Base-by-base conservation (phyloP, 2,797 vertebrate species). In the Loriculus beryllinus region DNA sequence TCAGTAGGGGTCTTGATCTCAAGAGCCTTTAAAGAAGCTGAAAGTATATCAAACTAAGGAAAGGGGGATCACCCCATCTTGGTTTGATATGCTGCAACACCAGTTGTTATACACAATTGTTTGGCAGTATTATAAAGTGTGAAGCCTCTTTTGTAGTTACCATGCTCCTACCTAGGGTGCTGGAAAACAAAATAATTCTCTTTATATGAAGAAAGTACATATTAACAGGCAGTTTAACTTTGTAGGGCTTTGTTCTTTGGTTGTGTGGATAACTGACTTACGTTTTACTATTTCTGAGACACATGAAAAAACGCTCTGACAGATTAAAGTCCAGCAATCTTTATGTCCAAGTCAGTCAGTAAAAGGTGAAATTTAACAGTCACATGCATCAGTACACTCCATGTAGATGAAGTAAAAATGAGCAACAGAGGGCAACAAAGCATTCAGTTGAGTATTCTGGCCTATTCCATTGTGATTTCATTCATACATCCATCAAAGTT, bases 21-120 rank as follows among this genome's bases (percentile, higher is more conserved):
- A 92, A 71, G 93, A 94, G 96, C 90, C 92, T 97, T 96, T 97
- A 96, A 97, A 97, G 89, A 84, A 95, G 49, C 88, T 89, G 93
- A 92, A 95, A 95, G 63, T 92, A 35, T 86, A 96, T 96, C 95
- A 96, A 94, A 96, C 67, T 70, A 94, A 89, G 67, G 56, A 33
- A 92, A 89, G 35, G 48, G 79, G 65, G 60, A 96, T 96, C 91
- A 88, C 64, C 81, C 65, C 69, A 31, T 76, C 88, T 77, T 78
- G 56, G 77, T 94, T 95, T 96, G 93, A 96, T 96, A 89, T 67
- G 63, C 54, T 75, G 3, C 78, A 95, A 48, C 35, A 80, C 64
- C 78, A 48, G 67, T 90, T 88, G 94, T 92, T 95, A 80, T 47
- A 94, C 40, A 89, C 54, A 72, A 56, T 85, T 89, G 88, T 88